Evolutionary conservation across 2,888 invertebrate genomes (phyloP).

Genomic region (Octodonta nipae): DNA sequence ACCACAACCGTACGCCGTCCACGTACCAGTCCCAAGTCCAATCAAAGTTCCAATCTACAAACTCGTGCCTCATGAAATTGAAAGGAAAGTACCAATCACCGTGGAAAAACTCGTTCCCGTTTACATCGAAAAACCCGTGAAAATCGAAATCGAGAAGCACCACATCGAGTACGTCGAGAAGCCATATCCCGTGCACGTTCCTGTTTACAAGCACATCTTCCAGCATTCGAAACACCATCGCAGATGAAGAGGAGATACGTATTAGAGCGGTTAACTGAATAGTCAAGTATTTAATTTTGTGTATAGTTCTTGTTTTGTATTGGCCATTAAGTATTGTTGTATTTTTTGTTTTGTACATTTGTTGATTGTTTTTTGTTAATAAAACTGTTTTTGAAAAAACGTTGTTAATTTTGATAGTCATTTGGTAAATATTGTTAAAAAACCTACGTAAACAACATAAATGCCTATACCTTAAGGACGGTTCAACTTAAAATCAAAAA

Average conservation of each 20-base stretch:
- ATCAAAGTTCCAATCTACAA: conserved; percentile 61
- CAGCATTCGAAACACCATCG: conserved; percentile 38
- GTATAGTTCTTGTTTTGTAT: conserved; percentile 2
- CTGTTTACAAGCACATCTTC: conserved; percentile 61
- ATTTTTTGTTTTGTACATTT: conserved; percentile 1
- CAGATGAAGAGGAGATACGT: not conserved
- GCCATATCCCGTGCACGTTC: conserved; percentile 61
- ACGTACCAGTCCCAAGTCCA: conserved; percentile 56
- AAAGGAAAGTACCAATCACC: conserved; percentile 58
- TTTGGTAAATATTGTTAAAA: too few species aligned
- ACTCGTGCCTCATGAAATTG: conserved; percentile 56
- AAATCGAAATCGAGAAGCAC: conserved; percentile 61
- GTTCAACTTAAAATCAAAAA: too few species aligned
- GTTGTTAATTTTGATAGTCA: too few species aligned
- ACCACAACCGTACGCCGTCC: conserved; percentile 62
- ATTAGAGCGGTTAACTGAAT: conserved; percentile 6
- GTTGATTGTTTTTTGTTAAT: conserved; percentile 6
- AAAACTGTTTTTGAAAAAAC: conserved; percentile 1
- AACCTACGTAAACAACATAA: too few species aligned
- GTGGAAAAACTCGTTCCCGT: conserved; percentile 60
- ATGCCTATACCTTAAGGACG: too few species aligned
- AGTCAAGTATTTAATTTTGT: conserved; percentile 4
- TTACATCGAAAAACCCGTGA: conserved; percentile 60
- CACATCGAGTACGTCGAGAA: conserved; percentile 50
- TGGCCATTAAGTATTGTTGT: conserved; percentile 7